Base-by-base conservation (phyloP, 2,113 vertebrate genomes). In the Dendrocopos noguchii region DNA sequence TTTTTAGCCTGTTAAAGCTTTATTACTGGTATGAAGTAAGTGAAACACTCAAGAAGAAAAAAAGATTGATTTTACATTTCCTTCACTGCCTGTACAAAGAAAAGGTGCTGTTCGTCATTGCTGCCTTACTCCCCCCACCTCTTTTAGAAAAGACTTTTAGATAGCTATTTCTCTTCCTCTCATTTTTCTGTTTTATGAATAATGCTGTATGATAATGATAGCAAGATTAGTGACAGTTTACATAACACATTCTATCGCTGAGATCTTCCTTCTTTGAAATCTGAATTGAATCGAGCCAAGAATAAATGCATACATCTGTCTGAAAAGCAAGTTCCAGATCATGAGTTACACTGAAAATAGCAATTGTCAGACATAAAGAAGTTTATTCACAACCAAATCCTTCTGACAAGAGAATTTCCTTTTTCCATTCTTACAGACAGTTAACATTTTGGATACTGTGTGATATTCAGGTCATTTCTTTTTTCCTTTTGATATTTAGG, bases 401-500 rank as follows among this genome's bases (percentile, higher is more conserved):
- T 36, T 81, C 42, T 76, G 29, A 52, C 34, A 79, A 50, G 29
- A 72, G 13, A 17, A 4, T 63, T 93, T 87, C 31, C 36, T 65
- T 79, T 72, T 89, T 46, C 22, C 7, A 4, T 21, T 71, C 22
- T 83, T 39, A 29, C 44, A 80, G 86, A 19, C 70, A 78, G 71
- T 63, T 95, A 76, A 44, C 34, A 17, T 87, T 90, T 78, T 81
- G 85, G 21, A 47, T 87, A 27, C 11, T 84, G 34, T 85, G 42
- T 74, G 73, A 31, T 64, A n/a, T 56, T 94, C 61, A 33, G 29
- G 36, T 39, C 1, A 12, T 22, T 50, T 64, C 46, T n/a, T 44
- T 66, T 53, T 61, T 46, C 12, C 5, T 64, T 87, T 75, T 84
- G 19, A 3, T 97, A 19, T 71, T 78, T 82, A 99, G 99, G 99